phyloP scores from a whole-genome alignment of 1,140 invertebrate genomes.

The Lucilia cuprina region DNA sequence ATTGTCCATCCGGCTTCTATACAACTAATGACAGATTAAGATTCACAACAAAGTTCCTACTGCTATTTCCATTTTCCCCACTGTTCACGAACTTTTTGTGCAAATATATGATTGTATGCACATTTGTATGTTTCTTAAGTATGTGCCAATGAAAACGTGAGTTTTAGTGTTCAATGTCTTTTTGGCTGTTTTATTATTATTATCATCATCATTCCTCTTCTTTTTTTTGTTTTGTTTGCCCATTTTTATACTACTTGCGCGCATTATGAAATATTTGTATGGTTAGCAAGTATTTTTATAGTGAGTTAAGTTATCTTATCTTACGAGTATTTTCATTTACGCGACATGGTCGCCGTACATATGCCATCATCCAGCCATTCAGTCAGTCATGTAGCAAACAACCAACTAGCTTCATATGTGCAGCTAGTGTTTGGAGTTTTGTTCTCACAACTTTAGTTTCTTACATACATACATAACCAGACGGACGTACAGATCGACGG shows the following conservation, averaged over 20 bases:
- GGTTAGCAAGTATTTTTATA: background rate
- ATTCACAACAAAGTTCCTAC: too few species aligned
- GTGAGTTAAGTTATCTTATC: slow-evolving; percentile 20
- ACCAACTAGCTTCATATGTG: background rate
- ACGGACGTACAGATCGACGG: too few species aligned
- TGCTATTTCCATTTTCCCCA: too few species aligned
- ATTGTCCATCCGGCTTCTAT: too few species aligned
- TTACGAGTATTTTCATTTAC: background rate
- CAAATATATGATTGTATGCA: background rate
- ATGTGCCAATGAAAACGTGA: slow-evolving; percentile 35
- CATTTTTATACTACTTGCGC: too few species aligned
- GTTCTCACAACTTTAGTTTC: background rate
- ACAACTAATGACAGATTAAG: too few species aligned
- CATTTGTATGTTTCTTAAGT: background rate
- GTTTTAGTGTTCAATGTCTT: slow-evolving; percentile 31
- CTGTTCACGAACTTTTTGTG: too few species aligned
- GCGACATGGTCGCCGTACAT: slow-evolving; percentile 22
- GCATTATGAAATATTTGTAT: slow-evolving; percentile 23
- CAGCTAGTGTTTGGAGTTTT: background rate
- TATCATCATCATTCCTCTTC: too few species aligned
- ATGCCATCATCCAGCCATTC: background rate
- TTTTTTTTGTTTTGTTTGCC: too few species aligned
- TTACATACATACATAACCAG: background rate
- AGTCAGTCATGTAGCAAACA: background rate
- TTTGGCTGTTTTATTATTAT: slow-evolving; percentile 7